Evolutionary conservation across 1,140 invertebrate species (phyloP).

Genomic region (Olivierus martensii): DNA sequence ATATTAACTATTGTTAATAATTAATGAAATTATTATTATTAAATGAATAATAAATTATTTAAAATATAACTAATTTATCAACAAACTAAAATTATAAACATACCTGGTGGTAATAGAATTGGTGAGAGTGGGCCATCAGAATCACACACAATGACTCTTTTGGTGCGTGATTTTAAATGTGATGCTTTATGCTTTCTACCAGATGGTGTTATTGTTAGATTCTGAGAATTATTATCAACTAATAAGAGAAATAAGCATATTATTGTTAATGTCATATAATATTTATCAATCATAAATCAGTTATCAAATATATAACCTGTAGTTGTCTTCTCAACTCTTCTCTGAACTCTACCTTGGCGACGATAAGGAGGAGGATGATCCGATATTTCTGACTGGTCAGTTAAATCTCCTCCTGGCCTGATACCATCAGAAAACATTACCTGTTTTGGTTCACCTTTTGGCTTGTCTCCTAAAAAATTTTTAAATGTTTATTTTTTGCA

Average conservation of each 20-base stretch:
- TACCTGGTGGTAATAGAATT: constrained; percentile 10
- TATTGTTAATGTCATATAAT: no score
- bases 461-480: constrained; percentile 16
- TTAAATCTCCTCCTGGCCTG: constrained; percentile 73
- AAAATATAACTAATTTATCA: no score
- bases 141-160: constrained; percentile 14
- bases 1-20: no score
- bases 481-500: no score
- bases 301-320: constrained; percentile 6
- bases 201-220: neutral
- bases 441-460: constrained; percentile 45
- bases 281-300: no score
- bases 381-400: constrained; percentile 35
- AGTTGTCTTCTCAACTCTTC: constrained; percentile 11
- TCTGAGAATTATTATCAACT: neutral
- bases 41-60: no score
- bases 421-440: constrained; percentile 90
- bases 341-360: constrained; percentile 3
- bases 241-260: neutral
- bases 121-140: constrained; percentile 17
- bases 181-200: neutral
- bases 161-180: neutral
- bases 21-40: no score
- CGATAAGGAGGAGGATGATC: constrained; percentile 9
- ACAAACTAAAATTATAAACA: no score